Evolutionary conservation across 1,140 invertebrate species (phyloP), one percentile per base, ranked within the genome.

Genomic region (Ceratina japonica): DNA sequence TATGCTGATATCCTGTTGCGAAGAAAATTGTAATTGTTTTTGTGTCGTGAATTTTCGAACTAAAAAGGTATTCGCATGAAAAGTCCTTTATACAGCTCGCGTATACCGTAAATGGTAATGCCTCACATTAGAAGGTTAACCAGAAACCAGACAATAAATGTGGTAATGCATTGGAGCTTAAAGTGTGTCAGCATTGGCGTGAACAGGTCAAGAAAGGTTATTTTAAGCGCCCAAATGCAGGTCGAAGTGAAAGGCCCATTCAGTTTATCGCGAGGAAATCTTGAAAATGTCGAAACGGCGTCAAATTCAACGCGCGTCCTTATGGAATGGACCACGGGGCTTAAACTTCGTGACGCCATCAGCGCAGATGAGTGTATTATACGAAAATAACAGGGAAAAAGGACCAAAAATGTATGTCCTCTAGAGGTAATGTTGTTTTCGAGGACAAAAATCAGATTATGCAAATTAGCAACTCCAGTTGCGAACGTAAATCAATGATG

Each of bases 171-270:
- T 56, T 13, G 69, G 18, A n/a, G 18, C 13, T 65, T 61, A 59
- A 71, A 59, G 54, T 59, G 69, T 20, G 54, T 20, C 69, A 44
- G 10, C 51, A 54, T 54, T 31, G 52, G 68, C 58, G 20, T 49
- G 70, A 49, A 49, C 56, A 49, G 56, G 56, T 24, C 70, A 72
- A 13, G 56, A 72, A 72, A 61, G 15, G 37, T 61, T 72, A 49
- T 49, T 72, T 72, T 61, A 72, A 59, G 69, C 56, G 13, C 0
- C 2, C 0, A 2, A 20, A 44, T 70, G 20, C 70, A 27, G 22
- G 20, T 44, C 22, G 56, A 61, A 61, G 56, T n/a, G 56, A 72
- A 49, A 61, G 56, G 70, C 12, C 4, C 70, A 27, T 72, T 27
- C 5, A 61, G 20, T n/a, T 49, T 10, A 15, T 16, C 16, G 22